Base-by-base conservation (phyloP, 2,888 invertebrate species). In the Melinopterus prodromus region DNA sequence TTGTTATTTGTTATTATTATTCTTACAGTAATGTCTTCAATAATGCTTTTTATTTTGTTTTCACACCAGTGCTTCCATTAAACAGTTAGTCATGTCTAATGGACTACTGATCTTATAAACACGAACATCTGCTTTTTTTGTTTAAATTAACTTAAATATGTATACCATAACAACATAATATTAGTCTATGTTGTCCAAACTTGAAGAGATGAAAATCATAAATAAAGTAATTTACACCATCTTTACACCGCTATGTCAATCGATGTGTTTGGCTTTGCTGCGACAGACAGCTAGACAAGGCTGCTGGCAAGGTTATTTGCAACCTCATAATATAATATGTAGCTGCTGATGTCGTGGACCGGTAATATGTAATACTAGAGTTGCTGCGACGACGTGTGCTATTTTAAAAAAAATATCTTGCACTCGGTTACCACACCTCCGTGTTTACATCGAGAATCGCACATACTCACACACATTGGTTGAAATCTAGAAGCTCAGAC, bases 351-450 rank as follows among this genome's bases (percentile, higher is more conserved):
- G 53, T 12, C 9, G 53, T 53, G 53, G 12, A 53, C 53, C 53
- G 5, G 53, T 53, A 26, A 1, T n/a, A n/a, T n/a, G n/a, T 26
- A 26, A 26, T 26, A 26, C 26, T 26, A 26, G 2, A 26, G 53
- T 12, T 53, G 53, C 53, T 53, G 53, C 53, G 53, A 53, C 53
- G 53, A 53, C 53, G 53, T 53, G 53, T 9, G 53, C 53, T 53
- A 53, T 53, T 53, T 53, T 53, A 0, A 53, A 53, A 26, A 53
- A 53, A 53, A 6, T n/a, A n/a, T 53, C 53, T 53, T 53, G 53
- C 53, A 53, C 53, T 53, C 53, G 53, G 53, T 53, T 53, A 53
- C 53, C 53, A 53, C 53, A 53, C 53, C 53, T 53, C 53, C 53
- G 53, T 53, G 12, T 53, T 53, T 53, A 53, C 53, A 12, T 53